phyloP scores from a whole-genome alignment of 2,113 vertebrate genomes.

The Microtus ochrogaster region DNA sequence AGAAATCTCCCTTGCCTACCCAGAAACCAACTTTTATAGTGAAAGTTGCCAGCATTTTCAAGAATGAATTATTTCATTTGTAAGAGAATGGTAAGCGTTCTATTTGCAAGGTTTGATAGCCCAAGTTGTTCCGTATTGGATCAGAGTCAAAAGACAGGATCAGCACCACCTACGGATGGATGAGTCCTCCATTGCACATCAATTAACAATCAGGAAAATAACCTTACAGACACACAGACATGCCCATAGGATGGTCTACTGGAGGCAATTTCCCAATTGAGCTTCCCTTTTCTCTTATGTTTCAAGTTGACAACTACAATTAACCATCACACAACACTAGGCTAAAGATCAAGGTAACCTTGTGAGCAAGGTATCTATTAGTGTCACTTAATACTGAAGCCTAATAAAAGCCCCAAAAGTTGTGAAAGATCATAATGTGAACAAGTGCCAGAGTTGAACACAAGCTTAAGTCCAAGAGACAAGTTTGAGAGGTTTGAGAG shows the following conservation, averaged over 20 bases:
- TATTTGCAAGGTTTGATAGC: conserved; percentile 26
- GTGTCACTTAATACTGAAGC: neutral
- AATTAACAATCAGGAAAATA: neutral
- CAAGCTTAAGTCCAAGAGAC: neutral
- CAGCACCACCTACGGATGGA: neutral
- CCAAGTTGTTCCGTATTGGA: neutral
- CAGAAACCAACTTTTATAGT: neutral
- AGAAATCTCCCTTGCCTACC: neutral
- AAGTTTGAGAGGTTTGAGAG: conserved; percentile 31
- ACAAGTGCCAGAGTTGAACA: neutral
- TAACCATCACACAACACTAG: neutral
- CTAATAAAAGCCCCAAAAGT: neutral
- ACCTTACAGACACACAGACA: neutral
- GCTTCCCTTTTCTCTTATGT: neutral
- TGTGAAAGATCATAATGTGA: neutral
- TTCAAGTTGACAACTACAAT: neutral
- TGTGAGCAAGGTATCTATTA: neutral
- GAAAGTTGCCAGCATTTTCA: neutral
- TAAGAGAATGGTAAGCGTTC: neutral
- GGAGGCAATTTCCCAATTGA: neutral
- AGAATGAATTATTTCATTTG: neutral
- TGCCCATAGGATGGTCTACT: neutral
- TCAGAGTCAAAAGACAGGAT: neutral
- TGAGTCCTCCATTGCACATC: neutral
- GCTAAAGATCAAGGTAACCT: neutral